These are phyloP conservation scores for Octomys mimax DNA, from an alignment of 2,797 vertebrate species.

Conservation along the genomic window DNA sequence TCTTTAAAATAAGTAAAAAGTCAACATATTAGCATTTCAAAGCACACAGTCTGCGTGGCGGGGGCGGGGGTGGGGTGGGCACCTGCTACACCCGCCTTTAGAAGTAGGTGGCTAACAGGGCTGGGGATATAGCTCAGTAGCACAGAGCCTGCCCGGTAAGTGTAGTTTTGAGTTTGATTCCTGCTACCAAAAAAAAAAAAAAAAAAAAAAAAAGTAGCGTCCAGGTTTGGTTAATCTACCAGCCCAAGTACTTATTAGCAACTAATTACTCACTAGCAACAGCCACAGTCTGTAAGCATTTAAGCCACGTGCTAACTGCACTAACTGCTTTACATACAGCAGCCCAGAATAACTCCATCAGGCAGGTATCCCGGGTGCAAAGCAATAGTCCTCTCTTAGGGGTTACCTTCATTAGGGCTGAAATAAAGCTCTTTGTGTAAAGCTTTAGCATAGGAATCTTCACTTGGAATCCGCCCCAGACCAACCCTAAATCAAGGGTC, in stretches of 20 bases:
- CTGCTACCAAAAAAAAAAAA: no score
- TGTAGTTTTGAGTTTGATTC: no score
- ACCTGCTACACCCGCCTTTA: not conserved
- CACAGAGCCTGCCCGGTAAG: no score
- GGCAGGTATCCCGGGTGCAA: not conserved
- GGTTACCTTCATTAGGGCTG: not conserved
- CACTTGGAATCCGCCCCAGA: not conserved
- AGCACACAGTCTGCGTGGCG: slow-evolving; percentile 4
- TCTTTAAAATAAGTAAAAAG: slow-evolving; percentile 75
- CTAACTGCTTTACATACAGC: not conserved
- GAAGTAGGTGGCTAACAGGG: not conserved
- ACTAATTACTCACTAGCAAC: not conserved
- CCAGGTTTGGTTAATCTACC: slow-evolving; percentile 13
- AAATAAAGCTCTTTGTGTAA: slow-evolving; percentile 30
- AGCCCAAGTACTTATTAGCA: not conserved
- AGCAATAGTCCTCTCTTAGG: not conserved
- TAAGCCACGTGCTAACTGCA: not conserved
- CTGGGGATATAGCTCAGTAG: no score
- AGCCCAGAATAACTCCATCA: not conserved
- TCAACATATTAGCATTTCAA: slow-evolving; percentile 51
- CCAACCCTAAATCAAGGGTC: not conserved
- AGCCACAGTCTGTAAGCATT: not conserved
- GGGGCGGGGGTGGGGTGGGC: not conserved
- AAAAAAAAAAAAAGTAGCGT: no score
- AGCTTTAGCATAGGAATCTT: not conserved